Base-by-base conservation (phyloP, 2,888 invertebrate genomes). In the Rhaphigaster nebulosa region DNA sequence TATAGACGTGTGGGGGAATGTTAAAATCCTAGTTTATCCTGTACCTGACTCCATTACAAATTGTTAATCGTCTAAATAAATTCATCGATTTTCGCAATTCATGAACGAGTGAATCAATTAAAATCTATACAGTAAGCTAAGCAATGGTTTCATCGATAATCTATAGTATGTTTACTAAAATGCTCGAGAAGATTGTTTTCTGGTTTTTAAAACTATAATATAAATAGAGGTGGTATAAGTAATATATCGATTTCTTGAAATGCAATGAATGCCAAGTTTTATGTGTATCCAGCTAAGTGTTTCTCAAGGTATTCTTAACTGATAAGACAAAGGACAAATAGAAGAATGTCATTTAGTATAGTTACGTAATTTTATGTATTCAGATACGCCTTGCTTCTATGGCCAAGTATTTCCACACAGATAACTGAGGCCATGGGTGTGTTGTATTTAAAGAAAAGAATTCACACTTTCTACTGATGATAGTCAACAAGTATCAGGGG, bases 341-440 rank as follows among this genome's bases (percentile, higher is more conserved):
- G 70, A 76, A 23, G 10, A 76, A 76, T 76, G 70, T 76, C 70
- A 76, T 76, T 76, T 76, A 76, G 20, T 76, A 6, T 38, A 18
- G 34, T 76, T 76, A 20, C 70, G 70, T 20, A 76, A 76, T 76
- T 76, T 76, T 76, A 76, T 34, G 70, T 76, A 38, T 76, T 76
- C 18, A 76, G 70, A 23, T 38, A 76, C 38, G 70, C 34, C 29
- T 5, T 29, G 65, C 15, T 56, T 26, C 56, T 26, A 38, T 76
- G 38, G 10, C 29, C 29, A 65, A 38, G 38, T 76, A 23, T 76
- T 34, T 34, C 34, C 1, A 76, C 70, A 76, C 2, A 20, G 70
- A 76, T 76, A 76, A 76, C 8, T 34, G 15, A 12, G 3, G n/a
- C 12, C 65, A 65, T 65, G 13, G 29, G 29, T 45, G 45, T 6